Conservation (phyloP, 2,113 vertebrate genomes). For the Corvus moneduloides region DNA sequence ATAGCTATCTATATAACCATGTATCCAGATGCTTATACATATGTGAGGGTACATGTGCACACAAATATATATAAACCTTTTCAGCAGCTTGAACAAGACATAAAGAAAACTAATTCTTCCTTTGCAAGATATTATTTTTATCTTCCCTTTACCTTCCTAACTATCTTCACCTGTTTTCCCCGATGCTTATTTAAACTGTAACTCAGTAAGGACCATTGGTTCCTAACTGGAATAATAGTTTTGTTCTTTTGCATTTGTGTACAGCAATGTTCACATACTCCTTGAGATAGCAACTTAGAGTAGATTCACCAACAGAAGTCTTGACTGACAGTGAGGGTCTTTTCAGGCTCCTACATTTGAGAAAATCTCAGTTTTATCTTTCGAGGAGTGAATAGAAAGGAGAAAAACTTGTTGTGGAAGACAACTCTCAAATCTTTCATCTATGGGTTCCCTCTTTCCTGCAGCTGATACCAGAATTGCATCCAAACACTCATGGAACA, state of each 20-base stretch:
- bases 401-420: background rate
- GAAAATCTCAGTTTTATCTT: background rate
- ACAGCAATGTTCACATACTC: background rate
- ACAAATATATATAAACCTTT: background rate
- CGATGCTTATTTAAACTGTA: background rate
- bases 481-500: background rate
- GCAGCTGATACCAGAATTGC: background rate
- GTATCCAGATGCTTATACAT: background rate
- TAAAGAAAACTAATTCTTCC: background rate
- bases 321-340: background rate
- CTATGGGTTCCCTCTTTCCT: background rate
- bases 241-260: background rate
- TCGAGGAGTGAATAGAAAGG: background rate
- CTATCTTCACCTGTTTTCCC: background rate
- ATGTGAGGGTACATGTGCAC: background rate
- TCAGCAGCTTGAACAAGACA: background rate
- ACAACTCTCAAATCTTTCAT: background rate
- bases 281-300: background rate
- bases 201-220: background rate
- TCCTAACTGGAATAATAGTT: background rate
- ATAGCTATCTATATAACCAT: background rate
- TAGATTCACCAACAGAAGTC: background rate
- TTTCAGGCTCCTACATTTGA: background rate
- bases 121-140: background rate
- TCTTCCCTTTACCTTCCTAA: background rate